Evolutionary conservation across 2,888 invertebrate species (phyloP).

Genomic region (Leucophenga maculata): DNA sequence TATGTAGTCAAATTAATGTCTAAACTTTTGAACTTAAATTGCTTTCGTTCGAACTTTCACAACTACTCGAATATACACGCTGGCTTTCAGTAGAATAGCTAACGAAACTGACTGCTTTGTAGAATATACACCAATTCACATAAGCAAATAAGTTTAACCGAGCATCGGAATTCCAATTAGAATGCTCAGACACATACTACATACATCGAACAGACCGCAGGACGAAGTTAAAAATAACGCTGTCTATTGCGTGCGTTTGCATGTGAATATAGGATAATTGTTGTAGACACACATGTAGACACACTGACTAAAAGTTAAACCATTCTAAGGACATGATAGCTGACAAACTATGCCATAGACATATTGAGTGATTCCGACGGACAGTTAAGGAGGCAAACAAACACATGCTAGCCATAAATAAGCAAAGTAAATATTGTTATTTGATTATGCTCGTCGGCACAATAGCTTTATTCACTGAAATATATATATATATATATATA

Average conservation of each 20-base stretch:
- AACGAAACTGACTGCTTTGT: too few species aligned
- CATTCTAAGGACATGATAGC: too few species aligned
- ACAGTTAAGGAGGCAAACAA: not conserved
- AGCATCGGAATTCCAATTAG: constrained; percentile 6
- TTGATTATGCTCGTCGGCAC: not conserved
- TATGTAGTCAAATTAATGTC: too few species aligned
- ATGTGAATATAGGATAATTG: not conserved
- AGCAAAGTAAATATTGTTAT: not conserved
- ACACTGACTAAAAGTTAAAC: not conserved
- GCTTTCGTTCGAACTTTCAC: not conserved
- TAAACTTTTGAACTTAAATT: constrained; percentile 15
- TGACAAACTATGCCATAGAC: too few species aligned
- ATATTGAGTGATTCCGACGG: not conserved
- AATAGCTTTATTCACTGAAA: too few species aligned
- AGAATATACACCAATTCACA: too few species aligned
- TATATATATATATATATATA: too few species aligned
- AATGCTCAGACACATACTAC: not conserved
- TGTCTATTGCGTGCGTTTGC: not conserved
- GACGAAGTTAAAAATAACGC: not conserved
- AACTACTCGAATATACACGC: not conserved
- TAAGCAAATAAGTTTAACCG: not conserved
- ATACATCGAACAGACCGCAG: not conserved
- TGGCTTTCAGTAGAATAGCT: too few species aligned
- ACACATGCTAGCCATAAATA: not conserved
- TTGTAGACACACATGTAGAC: not conserved